Evolutionary conservation across 1,140 invertebrate species (phyloP), one percentile per base, ranked within the genome.

Genomic region (Campoletis sonorensis): DNA sequence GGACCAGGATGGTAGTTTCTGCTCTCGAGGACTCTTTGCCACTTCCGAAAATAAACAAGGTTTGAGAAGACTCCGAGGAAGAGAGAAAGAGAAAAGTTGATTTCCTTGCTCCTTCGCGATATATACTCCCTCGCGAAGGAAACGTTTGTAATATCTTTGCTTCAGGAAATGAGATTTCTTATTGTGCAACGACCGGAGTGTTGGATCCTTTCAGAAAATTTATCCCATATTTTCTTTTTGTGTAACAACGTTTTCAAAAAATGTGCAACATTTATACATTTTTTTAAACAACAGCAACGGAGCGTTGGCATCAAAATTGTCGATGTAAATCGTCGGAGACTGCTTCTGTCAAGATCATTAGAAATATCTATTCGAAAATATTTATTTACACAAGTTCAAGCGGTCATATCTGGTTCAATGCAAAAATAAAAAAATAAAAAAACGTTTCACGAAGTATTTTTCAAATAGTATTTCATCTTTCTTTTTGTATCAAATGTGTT

Each of bases 1-100:
- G 16, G 72, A 1, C 13, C 49, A 21, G 3, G 49, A 45, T 45
- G 40, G 45, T 11, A 8, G 40, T 16, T 54, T 49, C 15, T 23
- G 21, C 18, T 64, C 23, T 75, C 72, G 72, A 75, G 72, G 72
- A 75, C n/a, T n/a, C n/a, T 64, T 75, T 75, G 72, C 45, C 72
- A 75, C 72, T 75, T 75, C 72, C 72, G 26, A 75, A 75, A 75
- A 75, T 75, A 75, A 75, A 75, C 49, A 75, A 54, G 49, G 45
- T 75, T 75, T 75, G 26, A 54, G 72, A 75, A 54, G 18, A 75
- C 45, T 54, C n/a, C n/a, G n/a, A n/a, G n/a, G 58, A 49, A 75
- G 18, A 45, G 33, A 54, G 18, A 75, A 49, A 75, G n/a, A 58
- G 45, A 54, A 45, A 45, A 72, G 71, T 72, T 72, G 71, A 75